Evolutionary conservation across 2,113 vertebrate species (phyloP).

Genomic region (Bostrychus sinensis): DNA sequence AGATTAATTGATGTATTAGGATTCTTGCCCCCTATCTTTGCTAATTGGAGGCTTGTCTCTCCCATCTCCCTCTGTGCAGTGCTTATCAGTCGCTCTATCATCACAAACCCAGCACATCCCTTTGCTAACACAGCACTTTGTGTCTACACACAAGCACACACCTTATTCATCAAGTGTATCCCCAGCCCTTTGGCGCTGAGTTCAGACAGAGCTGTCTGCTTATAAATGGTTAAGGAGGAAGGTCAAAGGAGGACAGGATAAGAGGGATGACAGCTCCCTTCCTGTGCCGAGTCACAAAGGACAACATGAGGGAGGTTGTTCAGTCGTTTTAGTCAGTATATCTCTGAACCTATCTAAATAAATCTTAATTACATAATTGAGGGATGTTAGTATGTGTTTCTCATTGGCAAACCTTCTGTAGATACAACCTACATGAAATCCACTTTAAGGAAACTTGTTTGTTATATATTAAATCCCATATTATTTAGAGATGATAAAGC

Average conservation of each 20-base stretch:
- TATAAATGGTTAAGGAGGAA: slow-evolving; percentile 41
- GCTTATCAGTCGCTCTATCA: slow-evolving; percentile 62
- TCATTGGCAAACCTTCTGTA: too few relatives aligned
- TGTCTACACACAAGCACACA: slow-evolving; percentile 28
- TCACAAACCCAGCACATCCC: slow-evolving; percentile 48
- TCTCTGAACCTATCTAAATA: slow-evolving; percentile 8
- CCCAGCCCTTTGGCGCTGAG: slow-evolving; percentile 51
- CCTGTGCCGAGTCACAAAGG: slow-evolving; percentile 53
- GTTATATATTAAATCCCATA: not conserved
- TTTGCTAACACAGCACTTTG: slow-evolving; percentile 14
- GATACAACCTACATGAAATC: too few relatives aligned
- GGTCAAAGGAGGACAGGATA: slow-evolving; percentile 41
- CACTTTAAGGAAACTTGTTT: too few relatives aligned
- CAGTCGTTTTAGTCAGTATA: slow-evolving; percentile 16
- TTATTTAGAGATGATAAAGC: not conserved
- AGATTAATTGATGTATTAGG: slow-evolving; percentile 54
- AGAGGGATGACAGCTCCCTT: slow-evolving; percentile 64
- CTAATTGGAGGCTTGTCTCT: slow-evolving; percentile 40
- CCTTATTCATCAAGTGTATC: slow-evolving; percentile 55
- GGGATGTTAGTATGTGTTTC: not conserved
- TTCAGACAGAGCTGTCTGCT: slow-evolving; percentile 62
- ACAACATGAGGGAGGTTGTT: slow-evolving; percentile 27
- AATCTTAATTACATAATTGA: slow-evolving; percentile 1
- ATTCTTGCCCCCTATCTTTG: slow-evolving; percentile 53
- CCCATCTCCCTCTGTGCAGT: slow-evolving; percentile 10